Evolutionary conservation across 1,140 invertebrate species (phyloP).

Genomic region (Drosophila malerkotliana): DNA sequence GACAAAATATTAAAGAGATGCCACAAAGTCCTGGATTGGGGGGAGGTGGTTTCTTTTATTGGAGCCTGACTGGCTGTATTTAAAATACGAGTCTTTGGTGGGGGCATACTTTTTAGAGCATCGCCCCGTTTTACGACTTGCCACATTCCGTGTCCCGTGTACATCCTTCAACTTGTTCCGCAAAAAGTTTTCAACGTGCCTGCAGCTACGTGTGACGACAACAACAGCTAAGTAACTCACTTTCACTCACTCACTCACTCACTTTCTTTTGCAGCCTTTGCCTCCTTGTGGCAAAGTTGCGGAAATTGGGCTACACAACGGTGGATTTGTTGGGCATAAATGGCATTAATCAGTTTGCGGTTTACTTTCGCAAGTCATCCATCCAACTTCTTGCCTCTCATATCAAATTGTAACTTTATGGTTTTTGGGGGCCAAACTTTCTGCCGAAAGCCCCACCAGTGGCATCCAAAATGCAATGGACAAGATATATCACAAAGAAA

Average conservation of each 20-base stretch:
- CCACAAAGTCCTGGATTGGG: not conserved
- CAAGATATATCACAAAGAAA: not conserved
- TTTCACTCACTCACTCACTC: slow-evolving; percentile 8
- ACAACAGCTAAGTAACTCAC: slow-evolving; percentile 37
- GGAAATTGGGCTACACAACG: slow-evolving; percentile 30
- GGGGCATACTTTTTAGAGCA: slow-evolving; percentile 43
- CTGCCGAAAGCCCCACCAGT: not conserved
- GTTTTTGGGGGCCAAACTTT: slow-evolving; percentile 15
- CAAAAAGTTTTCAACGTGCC: slow-evolving; percentile 74
- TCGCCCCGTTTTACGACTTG: slow-evolving; percentile 50
- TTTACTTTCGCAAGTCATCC: slow-evolving; percentile 40
- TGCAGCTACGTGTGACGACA: slow-evolving; percentile 28
- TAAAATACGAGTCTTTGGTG: slow-evolving; percentile 27
- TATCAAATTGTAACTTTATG: slow-evolving; percentile 32
- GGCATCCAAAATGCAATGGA: not conserved
- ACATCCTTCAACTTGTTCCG: slow-evolving; percentile 56
- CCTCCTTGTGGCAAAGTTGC: slow-evolving; percentile 21
- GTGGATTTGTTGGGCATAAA: slow-evolving; percentile 67
- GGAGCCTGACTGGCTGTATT: slow-evolving; percentile 25
- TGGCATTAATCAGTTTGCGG: slow-evolving; percentile 64
- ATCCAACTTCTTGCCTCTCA: slow-evolving; percentile 25
- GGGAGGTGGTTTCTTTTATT: slow-evolving; percentile 21
- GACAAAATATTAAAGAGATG: slow-evolving; percentile 4
- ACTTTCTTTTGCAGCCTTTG: not conserved
- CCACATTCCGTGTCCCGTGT: slow-evolving; percentile 16